A percentile compares a stretch with the other conserved stretches of the same genome.
Conservation (phyloP, 1,140 invertebrate species). For the Mamestra configurata region DNA sequence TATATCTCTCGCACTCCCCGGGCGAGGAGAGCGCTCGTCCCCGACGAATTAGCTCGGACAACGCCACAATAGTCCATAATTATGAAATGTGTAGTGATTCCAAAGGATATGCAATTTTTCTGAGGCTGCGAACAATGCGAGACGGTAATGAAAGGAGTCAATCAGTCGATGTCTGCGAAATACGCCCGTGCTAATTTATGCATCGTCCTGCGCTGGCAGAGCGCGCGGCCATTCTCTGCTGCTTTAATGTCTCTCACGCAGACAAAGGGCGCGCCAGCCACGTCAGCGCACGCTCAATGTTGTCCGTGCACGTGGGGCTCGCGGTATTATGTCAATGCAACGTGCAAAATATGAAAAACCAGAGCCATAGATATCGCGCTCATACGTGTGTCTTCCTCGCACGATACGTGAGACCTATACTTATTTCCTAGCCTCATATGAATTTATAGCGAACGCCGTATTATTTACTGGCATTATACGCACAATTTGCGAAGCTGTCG, state of each 20-base stretch:
- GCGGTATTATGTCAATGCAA: constrained; percentile 23
- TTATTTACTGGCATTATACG: constrained; percentile 87
- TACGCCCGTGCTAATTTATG: constrained; percentile 83
- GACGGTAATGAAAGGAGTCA: constrained; percentile 86
- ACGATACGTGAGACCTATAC: constrained; percentile 65
- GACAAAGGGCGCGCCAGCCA: constrained; percentile 75
- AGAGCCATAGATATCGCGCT: constrained; percentile 29
- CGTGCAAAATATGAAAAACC: constrained; percentile 35
- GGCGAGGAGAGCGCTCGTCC: constrained; percentile 73
- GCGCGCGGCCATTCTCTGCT: constrained; percentile 55
- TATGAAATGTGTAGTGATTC: constrained; percentile 87
- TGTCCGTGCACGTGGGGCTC: background rate
- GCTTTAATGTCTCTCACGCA: constrained; percentile 64
- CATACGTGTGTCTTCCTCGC: constrained; percentile 55
- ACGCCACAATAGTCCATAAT: constrained; percentile 87
- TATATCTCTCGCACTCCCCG: constrained; percentile 76
- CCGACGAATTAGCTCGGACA: constrained; percentile 80
- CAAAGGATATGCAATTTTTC: constrained; percentile 82
- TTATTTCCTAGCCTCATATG: constrained; percentile 73
- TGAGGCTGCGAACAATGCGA: constrained; percentile 80
- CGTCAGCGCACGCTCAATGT: constrained; percentile 24
- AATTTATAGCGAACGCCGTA: constrained; percentile 81
- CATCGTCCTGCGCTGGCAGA: constrained; percentile 57
- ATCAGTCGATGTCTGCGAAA: constrained; percentile 83
- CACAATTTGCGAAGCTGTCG: constrained; percentile 87